These are phyloP conservation scores for Xylocopa sonorina DNA, from an alignment of 1,140 invertebrate species.

Conservation along the genomic window DNA sequence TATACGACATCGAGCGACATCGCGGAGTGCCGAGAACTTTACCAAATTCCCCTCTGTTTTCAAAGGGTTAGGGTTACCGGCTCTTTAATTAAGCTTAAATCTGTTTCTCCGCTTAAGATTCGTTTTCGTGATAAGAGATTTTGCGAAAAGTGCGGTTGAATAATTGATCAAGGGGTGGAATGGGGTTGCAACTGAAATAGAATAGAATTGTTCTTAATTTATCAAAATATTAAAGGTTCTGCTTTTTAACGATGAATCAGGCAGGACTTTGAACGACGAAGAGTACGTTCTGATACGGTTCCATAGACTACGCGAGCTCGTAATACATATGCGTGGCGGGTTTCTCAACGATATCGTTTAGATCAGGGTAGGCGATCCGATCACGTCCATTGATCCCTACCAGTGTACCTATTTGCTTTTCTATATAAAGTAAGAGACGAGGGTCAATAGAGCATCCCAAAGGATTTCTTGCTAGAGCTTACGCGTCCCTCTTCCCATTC, in stretches of 20 bases:
- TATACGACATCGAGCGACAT: conserved; percentile 4
- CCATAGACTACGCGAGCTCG: neutral
- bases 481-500: conserved; percentile 4
- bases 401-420: conserved; percentile 41
- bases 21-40: neutral
- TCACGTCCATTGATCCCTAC: conserved; percentile 12
- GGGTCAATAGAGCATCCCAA: conserved; percentile 47
- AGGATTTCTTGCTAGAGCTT: conserved; percentile 52
- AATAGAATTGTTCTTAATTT: no score
- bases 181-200: no score
- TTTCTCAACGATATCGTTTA: conserved; percentile 13
- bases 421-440: conserved; percentile 35
- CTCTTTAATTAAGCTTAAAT: neutral
- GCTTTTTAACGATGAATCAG: no score
- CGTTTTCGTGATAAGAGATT: neutral
- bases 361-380: conserved; percentile 13
- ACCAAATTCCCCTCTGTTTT: neutral
- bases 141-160: neutral
- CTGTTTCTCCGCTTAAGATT: neutral
- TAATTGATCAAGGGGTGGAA: no score
- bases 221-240: no score
- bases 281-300: neutral
- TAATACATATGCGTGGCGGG: neutral
- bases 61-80: no score
- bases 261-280: neutral